phyloP scores from a whole-genome alignment of 2,888 invertebrate species.

The Pterobdella sp. region DNA sequence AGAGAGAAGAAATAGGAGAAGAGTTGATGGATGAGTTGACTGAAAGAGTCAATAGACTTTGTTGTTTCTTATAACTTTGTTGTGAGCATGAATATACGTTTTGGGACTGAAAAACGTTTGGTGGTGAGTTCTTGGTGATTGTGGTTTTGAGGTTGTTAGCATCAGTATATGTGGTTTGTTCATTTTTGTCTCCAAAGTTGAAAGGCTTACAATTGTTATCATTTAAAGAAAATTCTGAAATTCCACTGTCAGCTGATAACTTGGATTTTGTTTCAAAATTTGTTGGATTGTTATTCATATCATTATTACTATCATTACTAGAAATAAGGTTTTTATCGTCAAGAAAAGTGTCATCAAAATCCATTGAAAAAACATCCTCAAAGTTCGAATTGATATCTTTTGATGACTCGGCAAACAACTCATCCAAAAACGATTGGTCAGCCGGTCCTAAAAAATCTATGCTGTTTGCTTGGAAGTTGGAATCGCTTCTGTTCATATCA shows the following conservation, averaged over 20 bases:
- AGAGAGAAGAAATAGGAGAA: background rate
- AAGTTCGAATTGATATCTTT: constrained; percentile 13
- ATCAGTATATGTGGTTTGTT: background rate
- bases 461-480: background rate
- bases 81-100: background rate
- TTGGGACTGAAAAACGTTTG: background rate
- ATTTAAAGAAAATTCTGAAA: background rate
- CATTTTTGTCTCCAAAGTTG: background rate
- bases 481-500: background rate
- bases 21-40: constrained; percentile 4
- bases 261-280: background rate
- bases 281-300: background rate
- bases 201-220: background rate
- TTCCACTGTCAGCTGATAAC: too few relatives aligned
- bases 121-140: background rate
- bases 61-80: background rate
- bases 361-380: constrained; percentile 22
- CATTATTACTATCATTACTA: too few relatives aligned
- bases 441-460: constrained; percentile 20
- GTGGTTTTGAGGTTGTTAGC: background rate
- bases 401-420: constrained; percentile 18
- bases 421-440: constrained; percentile 25
- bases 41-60: background rate
- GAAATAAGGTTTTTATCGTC: background rate
- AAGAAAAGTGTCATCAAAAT: constrained; percentile 18